Base-by-base conservation (phyloP, 2,113 vertebrate species). In the Ceyx melanurus region DNA sequence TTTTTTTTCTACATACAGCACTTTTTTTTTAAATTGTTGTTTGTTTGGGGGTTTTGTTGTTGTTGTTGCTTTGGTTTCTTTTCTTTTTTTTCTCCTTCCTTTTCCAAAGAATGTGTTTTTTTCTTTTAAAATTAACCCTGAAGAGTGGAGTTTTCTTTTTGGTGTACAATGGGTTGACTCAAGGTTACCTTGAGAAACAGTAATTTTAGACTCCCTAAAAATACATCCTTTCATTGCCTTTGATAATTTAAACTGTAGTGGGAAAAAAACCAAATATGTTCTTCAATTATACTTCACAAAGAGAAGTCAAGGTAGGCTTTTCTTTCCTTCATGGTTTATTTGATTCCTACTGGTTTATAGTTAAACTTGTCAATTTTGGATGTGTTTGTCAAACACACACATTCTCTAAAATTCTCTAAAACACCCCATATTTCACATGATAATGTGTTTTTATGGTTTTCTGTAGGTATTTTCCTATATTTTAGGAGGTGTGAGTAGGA, bases 401-500 rank as follows among this genome's bases (percentile, higher is more conserved):
- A 1, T 33, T 73, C 37, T 46, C 28, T 33, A 77, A 57, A 45
- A 82, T 51, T 86, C 28, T 64, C 17, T 79, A 82, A 78, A 93
- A 15, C 28, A n/a, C 10, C 11, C 3, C 5, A 48, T 22, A 64
- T 58, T 85, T 88, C n/a, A 87, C 31, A 9, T 33, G 40, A 19
- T n/a, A 43, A 13, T 11, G 11, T 51, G 20, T 7, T 82, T 53
- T 46, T 46, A 28, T 15, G 6, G 7, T 37, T 58, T 73, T 79
- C 50, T 66, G 23, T 35, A 17, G 42, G 6, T 54, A 45, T 56
- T 68, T 29, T 74, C 7, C 15, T n/a, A 1, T 4, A 5, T 31
- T 62, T 35, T 8, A 0, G 4, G 9, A 6, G 3, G 3, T 3
- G 23, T 31, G 22, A 5, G 6, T 12, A 83, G 16, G 9, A 10